Percentiles rank a stretch among this genome's conserved stretches.
Evolutionary conservation across 2,888 invertebrate genomes (phyloP).

Genomic region (Dastarcus helophoroides): DNA sequence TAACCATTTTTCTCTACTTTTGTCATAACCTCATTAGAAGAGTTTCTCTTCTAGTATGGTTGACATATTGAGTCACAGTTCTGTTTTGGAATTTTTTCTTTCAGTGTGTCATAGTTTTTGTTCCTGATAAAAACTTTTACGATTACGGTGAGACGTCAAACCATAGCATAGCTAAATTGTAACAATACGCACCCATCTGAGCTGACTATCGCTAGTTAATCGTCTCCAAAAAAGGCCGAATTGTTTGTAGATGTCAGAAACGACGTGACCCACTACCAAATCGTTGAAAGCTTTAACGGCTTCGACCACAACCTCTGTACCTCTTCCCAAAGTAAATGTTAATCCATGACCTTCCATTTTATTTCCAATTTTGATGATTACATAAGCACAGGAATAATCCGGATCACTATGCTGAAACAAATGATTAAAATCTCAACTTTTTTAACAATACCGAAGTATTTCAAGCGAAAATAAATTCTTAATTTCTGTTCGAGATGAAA

Average conservation of each 20-base stretch:
- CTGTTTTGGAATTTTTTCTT: no score
- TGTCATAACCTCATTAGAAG: no score
- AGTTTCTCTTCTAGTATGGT: no score
- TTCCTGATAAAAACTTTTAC: slow-evolving; percentile 2
- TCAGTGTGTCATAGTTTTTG: no score
- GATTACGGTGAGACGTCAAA: no score
- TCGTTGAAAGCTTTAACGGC: slow-evolving; percentile 61
- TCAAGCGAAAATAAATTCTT: no score
- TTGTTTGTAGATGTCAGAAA: slow-evolving; percentile 59
- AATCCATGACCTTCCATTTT: slow-evolving; percentile 65
- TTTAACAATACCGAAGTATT: no score
- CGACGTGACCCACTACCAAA: slow-evolving; percentile 58
- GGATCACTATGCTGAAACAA: slow-evolving; percentile 67
- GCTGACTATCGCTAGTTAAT: slow-evolving; percentile 76
- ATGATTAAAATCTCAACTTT: no score
- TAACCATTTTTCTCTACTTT: no score
- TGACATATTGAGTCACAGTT: no score
- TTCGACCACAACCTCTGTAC: slow-evolving; percentile 74
- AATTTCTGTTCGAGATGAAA: no score
- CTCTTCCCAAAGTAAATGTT: slow-evolving; percentile 80
- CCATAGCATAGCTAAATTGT: no score
- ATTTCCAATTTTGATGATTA: slow-evolving; percentile 57
- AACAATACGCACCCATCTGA: slow-evolving; percentile 68
- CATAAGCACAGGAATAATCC: slow-evolving; percentile 85
- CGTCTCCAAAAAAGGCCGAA: slow-evolving; percentile 72